These are phyloP conservation scores for Microctonus hyperodae DNA, from an alignment of 2,888 invertebrate genomes.

Conservation along the genomic window DNA sequence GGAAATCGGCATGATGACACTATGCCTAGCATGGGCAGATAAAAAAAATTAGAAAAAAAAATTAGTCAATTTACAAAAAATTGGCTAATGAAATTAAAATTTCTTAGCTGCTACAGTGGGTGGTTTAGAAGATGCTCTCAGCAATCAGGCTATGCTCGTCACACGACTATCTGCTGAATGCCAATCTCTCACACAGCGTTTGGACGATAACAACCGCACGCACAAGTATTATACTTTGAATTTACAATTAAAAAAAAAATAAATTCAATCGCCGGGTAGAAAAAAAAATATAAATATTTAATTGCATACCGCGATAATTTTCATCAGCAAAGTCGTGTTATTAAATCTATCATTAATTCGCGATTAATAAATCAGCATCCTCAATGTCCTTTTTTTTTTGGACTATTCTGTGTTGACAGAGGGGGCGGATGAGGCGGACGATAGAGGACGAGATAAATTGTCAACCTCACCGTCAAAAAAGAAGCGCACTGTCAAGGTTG, in stretches of 20 bases:
- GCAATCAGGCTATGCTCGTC: conserved; percentile 91
- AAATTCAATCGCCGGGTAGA: neutral
- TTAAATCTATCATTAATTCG: neutral
- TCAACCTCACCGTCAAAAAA: conserved; percentile 55
- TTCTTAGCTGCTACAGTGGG: conserved; percentile 87
- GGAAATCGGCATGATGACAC: conserved; percentile 60
- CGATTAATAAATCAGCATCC: conserved; percentile 14
- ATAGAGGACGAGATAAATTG: conserved; percentile 41
- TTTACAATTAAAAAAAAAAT: neutral
- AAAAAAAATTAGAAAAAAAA: conserved; percentile 26
- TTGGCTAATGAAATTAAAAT: conserved; percentile 49
- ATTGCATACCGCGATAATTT: neutral
- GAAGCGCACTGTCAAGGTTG: conserved; percentile 61
- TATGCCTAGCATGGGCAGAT: conserved; percentile 59
- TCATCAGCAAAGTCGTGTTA: neutral
- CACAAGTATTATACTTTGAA: conserved; percentile 75
- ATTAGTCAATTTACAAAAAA: conserved; percentile 49
- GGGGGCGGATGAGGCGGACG: conserved; percentile 52
- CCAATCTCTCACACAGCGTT: conserved; percentile 86
- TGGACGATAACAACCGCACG: conserved; percentile 86
- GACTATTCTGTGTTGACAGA: conserved; percentile 60
- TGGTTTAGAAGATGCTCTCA: conserved; percentile 89
- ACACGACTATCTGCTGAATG: conserved; percentile 90
- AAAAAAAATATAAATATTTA: neutral
- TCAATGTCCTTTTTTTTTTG: conserved; percentile 32